Conservation (phyloP, 2,113 vertebrate species). For the Butorides virescens region DNA sequence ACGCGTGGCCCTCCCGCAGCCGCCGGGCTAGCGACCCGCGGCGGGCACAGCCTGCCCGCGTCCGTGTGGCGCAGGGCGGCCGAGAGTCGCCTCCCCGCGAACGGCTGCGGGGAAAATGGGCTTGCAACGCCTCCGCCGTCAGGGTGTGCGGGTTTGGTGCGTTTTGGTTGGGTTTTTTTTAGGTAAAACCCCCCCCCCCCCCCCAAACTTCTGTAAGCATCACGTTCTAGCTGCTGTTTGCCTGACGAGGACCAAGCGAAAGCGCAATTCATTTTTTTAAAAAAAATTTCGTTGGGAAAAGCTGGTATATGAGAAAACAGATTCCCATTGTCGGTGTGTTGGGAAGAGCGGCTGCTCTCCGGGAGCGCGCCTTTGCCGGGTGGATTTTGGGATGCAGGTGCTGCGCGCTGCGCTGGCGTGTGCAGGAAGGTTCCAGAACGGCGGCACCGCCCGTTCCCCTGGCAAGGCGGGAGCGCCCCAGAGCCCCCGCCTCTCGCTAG, state of each 20-base stretch:
- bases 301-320: neutral
- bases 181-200: neutral
- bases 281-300: neutral
- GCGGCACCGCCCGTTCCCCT: neutral
- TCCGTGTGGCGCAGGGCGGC: rapidly evolving
- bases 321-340: neutral
- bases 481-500: neutral
- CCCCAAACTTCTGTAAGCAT: neutral
- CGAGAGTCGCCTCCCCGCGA: neutral
- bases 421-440: slow-evolving; percentile 69
- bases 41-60: neutral
- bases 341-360: neutral
- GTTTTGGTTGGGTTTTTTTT: neutral
- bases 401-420: neutral
- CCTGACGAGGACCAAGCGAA: neutral
- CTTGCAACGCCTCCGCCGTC: neutral
- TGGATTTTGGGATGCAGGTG: neutral
- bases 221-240: rapidly evolving
- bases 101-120: neutral
- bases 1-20: neutral
- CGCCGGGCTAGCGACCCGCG: rapidly evolving
- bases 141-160: neutral
- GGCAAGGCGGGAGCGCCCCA: neutral
- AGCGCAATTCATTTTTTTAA: neutral
- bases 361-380: neutral